Conservation (phyloP, 2,888 invertebrate species). For the Antheraea yamamai region DNA sequence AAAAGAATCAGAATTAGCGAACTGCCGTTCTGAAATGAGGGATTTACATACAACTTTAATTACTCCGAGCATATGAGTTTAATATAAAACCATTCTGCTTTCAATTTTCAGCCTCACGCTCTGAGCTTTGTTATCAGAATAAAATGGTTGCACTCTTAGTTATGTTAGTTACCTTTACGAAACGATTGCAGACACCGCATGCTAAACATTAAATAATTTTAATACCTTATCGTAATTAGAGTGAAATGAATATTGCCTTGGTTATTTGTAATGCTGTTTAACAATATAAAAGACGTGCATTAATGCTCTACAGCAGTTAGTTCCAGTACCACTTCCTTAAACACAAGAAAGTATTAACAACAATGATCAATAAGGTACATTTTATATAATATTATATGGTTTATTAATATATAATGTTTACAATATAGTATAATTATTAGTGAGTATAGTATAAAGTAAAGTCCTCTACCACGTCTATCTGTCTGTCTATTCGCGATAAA, state of each 20-base stretch:
- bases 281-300: constrained; percentile 25
- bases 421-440: no score
- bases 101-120: background rate
- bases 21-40: no score
- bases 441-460: no score
- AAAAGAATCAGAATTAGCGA: no score
- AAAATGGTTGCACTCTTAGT: background rate
- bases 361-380: constrained; percentile 16
- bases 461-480: no score
- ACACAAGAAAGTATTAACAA: constrained; percentile 2
- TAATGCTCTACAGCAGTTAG: constrained; percentile 19
- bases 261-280: constrained; percentile 17
- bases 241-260: constrained; percentile 20
- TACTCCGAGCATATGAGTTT: background rate
- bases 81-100: background rate
- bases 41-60: background rate
- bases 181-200: constrained; percentile 40
- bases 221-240: constrained; percentile 20
- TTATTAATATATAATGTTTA: background rate
- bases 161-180: constrained; percentile 26
- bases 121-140: background rate
- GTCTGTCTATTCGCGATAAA: no score
- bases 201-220: constrained; percentile 21
- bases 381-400: background rate
- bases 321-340: constrained; percentile 5